Evolutionary conservation across 2,888 invertebrate genomes (phyloP).

Genomic region (Nezara viridula): DNA sequence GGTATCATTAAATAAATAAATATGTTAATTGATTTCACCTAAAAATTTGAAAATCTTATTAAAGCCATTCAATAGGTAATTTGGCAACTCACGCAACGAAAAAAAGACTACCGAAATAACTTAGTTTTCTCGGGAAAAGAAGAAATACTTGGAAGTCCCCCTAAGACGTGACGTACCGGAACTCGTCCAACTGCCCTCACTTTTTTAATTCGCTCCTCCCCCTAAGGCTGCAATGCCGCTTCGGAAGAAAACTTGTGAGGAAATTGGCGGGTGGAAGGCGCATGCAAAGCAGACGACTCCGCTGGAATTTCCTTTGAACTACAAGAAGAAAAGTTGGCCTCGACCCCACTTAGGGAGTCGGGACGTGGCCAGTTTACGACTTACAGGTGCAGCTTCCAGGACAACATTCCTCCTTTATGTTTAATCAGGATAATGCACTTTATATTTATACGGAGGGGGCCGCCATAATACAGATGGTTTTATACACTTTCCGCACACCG

Average conservation of each 20-base stretch:
- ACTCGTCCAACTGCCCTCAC: conserved; percentile 29
- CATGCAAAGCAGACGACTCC: conserved; percentile 40
- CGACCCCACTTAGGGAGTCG: background rate
- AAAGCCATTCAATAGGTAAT: background rate
- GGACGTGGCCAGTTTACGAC: conserved; percentile 48
- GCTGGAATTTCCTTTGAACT: background rate
- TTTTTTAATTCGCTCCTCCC: conserved; percentile 21
- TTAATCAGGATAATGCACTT: conserved; percentile 48
- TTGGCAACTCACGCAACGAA: background rate
- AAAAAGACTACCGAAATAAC: background rate
- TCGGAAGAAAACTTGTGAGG: conserved; percentile 20
- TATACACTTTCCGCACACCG: conserved; percentile 2
- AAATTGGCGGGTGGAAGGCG: background rate
- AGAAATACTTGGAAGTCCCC: background rate
- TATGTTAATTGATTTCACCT: background rate
- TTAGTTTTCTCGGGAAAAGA: background rate
- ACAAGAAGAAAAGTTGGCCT: conserved; percentile 10
- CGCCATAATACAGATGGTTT: background rate
- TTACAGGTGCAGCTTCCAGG: conserved; percentile 39
- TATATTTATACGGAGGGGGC: background rate
- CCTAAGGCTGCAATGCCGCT: conserved; percentile 1
- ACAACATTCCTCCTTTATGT: conserved; percentile 24
- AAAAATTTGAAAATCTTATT: background rate
- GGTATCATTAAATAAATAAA: background rate
- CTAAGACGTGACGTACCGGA: background rate